Conservation (phyloP, 92 coral and sea anemone genomes). For the Bergia puertoricense region DNA sequence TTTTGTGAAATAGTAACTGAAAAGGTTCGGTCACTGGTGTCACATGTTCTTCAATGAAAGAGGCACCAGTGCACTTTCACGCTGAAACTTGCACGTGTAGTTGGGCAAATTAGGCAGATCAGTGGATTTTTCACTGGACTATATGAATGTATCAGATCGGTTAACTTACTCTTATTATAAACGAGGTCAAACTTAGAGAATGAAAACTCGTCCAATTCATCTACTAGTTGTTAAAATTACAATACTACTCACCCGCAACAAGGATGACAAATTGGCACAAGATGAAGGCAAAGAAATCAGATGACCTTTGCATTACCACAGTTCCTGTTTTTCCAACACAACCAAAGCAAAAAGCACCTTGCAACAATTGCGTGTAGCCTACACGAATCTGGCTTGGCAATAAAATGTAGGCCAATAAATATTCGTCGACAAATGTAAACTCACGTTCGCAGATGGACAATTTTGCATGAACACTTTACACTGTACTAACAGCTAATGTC, state of each 20-base stretch:
- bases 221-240: too few relatives aligned
- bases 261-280: neutral
- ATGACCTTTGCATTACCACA: neutral
- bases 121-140: too few relatives aligned
- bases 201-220: too few relatives aligned
- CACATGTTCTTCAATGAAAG: too few relatives aligned
- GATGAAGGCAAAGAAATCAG: neutral
- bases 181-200: too few relatives aligned
- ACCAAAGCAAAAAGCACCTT: neutral
- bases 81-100: too few relatives aligned
- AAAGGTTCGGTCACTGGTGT: too few relatives aligned
- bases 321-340: neutral
- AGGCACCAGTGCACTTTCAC: too few relatives aligned
- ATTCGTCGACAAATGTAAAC: neutral
- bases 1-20: too few relatives aligned
- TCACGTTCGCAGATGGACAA: neutral
- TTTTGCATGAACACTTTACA: neutral
- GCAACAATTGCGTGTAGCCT: neutral
- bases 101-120: too few relatives aligned
- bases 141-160: too few relatives aligned
- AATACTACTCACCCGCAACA: conserved; percentile 2
- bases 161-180: too few relatives aligned
- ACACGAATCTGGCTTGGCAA: neutral
- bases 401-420: neutral
- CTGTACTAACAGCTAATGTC: neutral